Percentiles rank a stretch among this genome's conserved stretches.
Conservation (phyloP, 1,140 invertebrate species). For the Dryas iulia region DNA sequence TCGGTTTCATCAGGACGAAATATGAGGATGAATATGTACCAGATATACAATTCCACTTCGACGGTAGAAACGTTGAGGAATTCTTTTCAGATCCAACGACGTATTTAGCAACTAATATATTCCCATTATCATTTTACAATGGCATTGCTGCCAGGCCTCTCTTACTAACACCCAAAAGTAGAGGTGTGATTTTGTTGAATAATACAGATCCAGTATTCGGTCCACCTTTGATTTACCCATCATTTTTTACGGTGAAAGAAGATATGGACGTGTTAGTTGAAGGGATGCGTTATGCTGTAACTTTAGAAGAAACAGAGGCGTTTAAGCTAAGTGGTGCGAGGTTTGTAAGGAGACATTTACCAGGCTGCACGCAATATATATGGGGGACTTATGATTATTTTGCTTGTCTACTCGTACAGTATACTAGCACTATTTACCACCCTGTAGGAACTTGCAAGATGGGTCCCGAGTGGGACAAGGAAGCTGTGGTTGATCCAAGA, state of each 20-base stretch:
- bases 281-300: slow-evolving; percentile 68
- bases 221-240: slow-evolving; percentile 90
- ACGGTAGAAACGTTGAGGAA: slow-evolving; percentile 75
- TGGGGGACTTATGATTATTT: slow-evolving; percentile 86
- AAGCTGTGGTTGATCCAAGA: slow-evolving; percentile 86
- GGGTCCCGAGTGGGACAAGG: slow-evolving; percentile 85
- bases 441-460: slow-evolving; percentile 92
- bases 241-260: slow-evolving; percentile 85
- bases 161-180: slow-evolving; percentile 85
- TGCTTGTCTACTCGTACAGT: slow-evolving; percentile 82
- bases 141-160: slow-evolving; percentile 79
- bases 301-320: slow-evolving; percentile 62
- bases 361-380: slow-evolving; percentile 61
- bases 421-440: slow-evolving; percentile 88
- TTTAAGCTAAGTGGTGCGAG: slow-evolving; percentile 35
- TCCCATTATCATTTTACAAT: slow-evolving; percentile 77
- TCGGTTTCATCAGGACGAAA: slow-evolving; percentile 80
- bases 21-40: slow-evolving; percentile 73
- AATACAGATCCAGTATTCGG: slow-evolving; percentile 84
- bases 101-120: slow-evolving; percentile 69
- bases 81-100: slow-evolving; percentile 76
- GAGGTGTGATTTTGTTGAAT: slow-evolving; percentile 85
- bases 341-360: slow-evolving; percentile 81
- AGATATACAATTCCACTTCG: slow-evolving; percentile 84
- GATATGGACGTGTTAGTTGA: slow-evolving; percentile 79